A percentile compares a stretch with the other conserved stretches of the same genome.
phyloP scores from a whole-genome alignment of 2,797 vertebrate genomes.

The Octomys mimax region DNA sequence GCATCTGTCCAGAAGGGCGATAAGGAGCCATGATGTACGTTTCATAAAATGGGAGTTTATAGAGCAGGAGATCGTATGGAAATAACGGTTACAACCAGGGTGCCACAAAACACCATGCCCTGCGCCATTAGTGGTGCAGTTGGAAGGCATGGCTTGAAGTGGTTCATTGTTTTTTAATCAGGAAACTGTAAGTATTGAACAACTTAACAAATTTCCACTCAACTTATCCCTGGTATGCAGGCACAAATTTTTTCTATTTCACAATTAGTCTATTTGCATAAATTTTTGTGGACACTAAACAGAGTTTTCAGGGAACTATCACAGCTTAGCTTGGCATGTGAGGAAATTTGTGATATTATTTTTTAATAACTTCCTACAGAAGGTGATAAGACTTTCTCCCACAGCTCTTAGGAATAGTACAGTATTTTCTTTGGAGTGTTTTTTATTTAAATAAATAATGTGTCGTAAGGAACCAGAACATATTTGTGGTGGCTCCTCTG shows the following conservation, averaged over 20 bases:
- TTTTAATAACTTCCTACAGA: neutral
- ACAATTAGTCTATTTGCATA: constrained; percentile 39
- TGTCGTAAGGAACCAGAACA: constrained; percentile 26
- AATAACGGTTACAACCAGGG: neutral
- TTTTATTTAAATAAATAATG: constrained; percentile 18
- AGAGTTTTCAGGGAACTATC: constrained; percentile 37
- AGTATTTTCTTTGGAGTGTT: neutral
- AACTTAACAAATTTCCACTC: constrained; percentile 47
- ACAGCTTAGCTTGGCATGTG: neutral
- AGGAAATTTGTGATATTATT: constrained; percentile 27
- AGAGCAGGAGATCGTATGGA: constrained; percentile 9
- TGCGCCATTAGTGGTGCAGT: constrained; percentile 50
- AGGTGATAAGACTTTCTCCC: neutral
- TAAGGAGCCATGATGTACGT: constrained; percentile 16
- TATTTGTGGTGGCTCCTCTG: neutral
- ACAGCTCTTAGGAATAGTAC: neutral
- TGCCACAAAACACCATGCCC: constrained; percentile 17
- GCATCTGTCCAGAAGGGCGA: neutral
- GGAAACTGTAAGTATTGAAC: constrained; percentile 65
- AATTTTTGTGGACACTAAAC: neutral
- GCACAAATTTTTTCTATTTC: constrained; percentile 13
- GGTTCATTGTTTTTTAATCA: constrained; percentile 37
- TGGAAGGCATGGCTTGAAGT: constrained; percentile 67
- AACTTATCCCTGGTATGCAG: constrained; percentile 21
- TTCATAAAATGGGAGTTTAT: neutral